Evolutionary conservation across 2,888 invertebrate genomes (phyloP).

Genomic region (Ochropleura leucogaster): DNA sequence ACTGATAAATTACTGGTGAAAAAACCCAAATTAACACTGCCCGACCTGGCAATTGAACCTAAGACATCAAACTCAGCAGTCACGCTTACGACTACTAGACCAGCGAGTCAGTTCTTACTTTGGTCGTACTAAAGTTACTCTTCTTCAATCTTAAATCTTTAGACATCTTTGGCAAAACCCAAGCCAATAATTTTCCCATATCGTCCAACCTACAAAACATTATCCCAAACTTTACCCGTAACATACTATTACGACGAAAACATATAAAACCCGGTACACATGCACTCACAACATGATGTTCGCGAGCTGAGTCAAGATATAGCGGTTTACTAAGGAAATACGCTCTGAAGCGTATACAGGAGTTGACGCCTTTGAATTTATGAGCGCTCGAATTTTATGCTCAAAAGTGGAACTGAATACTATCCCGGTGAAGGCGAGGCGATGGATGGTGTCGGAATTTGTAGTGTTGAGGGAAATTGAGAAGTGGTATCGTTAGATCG

Average conservation of each 20-base stretch:
- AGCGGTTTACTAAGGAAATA: slow-evolving; percentile 67
- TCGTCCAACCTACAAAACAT: background rate
- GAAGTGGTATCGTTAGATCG: slow-evolving; percentile 24
- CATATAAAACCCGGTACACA: slow-evolving; percentile 54
- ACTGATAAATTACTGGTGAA: too few species aligned
- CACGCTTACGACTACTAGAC: too few species aligned
- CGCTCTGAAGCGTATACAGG: slow-evolving; percentile 55
- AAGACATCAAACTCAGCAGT: too few species aligned
- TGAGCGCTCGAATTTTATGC: slow-evolving; percentile 62
- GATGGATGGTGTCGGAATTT: slow-evolving; percentile 36
- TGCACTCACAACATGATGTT: slow-evolving; percentile 71
- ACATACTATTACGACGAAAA: slow-evolving; percentile 44
- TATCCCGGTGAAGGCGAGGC: slow-evolving; percentile 22
- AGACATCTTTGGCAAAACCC: background rate
- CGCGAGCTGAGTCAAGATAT: slow-evolving; percentile 67
- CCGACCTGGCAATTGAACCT: too few species aligned
- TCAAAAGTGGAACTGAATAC: slow-evolving; percentile 58
- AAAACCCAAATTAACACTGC: too few species aligned
- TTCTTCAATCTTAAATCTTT: background rate
- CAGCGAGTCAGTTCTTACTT: too few species aligned
- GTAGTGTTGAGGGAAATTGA: slow-evolving; percentile 44
- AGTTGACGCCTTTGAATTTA: slow-evolving; percentile 68
- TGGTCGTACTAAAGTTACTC: background rate
- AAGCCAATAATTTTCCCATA: background rate
- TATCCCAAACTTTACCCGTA: slow-evolving; percentile 17